Base-by-base conservation (phyloP, 2,797 vertebrate genomes). In the Chlorospingus flavigularis region DNA sequence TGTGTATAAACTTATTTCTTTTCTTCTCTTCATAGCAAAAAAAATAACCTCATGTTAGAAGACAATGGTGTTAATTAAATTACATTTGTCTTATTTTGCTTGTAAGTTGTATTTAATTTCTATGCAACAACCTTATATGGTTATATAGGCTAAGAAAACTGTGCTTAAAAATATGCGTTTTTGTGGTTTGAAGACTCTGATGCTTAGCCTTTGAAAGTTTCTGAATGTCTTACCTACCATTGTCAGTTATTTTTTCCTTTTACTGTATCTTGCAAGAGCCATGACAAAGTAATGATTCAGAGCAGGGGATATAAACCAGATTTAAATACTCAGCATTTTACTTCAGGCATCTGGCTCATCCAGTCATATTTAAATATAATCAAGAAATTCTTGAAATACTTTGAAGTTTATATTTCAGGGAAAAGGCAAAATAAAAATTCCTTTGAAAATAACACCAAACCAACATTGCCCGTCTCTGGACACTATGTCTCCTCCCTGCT, bases 281-380 rank as follows among this genome's bases (percentile, higher is more conserved):
- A 43, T 48, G 57, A 86, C 62, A 82, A 91, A 86, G 55, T 71
- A 88, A 88, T 68, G 73, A 40, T 70, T 78, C 77, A 87, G 51
- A 73, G 21, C 31, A 78, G 43, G 39, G 40, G 73, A 92, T 75
- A 78, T 60, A 94, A 94, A 90, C 68, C 89, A 96, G 92, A 74
- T 95, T 88, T 92, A 79, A 95, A 95, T 94, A 53, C 74, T 88
- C 91, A 67, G 37, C 70, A 94, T 95, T 96, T 96, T 92, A 77
- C 53, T 90, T 79, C 39, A 70, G 87, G 62, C 86, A 71, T 94
- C 83, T 96, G 94, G 73, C 37, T 88, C 75, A 62, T 95, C 91
- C 88, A 84, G 33, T 75, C 67, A 54, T 77, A 87, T 90, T 77
- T 79, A 96, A 81, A 92, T 94, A 54, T 89, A 94, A 88, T 83